phyloP scores from a whole-genome alignment of 2,888 invertebrate genomes.

The Atrina japonica region DNA sequence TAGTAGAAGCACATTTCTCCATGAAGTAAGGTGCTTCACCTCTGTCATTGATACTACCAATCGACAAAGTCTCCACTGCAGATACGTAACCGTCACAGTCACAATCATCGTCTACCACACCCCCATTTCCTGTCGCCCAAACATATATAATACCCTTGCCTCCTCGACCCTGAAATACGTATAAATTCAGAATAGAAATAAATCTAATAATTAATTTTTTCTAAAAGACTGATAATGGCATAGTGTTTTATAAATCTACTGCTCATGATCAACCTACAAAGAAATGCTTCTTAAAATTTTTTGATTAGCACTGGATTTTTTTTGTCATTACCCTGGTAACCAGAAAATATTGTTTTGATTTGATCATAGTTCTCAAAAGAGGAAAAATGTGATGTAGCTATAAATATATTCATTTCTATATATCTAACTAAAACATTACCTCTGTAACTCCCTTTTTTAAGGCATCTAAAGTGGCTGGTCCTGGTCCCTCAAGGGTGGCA shows the following conservation, averaged over 20 bases:
- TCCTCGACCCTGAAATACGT: constrained; percentile 66
- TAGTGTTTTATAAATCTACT: too few relatives aligned
- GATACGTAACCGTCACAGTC: constrained; percentile 78
- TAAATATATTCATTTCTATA: too few relatives aligned
- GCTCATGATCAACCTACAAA: not conserved
- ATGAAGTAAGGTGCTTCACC: constrained; percentile 74
- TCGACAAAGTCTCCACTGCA: constrained; percentile 74
- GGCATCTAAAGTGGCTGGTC: constrained; percentile 88
- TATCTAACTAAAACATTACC: too few relatives aligned
- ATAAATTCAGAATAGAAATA: too few relatives aligned
- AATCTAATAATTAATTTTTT: too few relatives aligned
- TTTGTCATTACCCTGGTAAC: too few relatives aligned
- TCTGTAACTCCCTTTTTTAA: constrained; percentile 87
- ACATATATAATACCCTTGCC: constrained; percentile 76
- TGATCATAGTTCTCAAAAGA: too few relatives aligned
- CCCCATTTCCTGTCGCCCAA: constrained; percentile 80
- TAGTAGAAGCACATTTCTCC: constrained; percentile 76
- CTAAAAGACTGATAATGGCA: too few relatives aligned
- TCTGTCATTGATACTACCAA: constrained; percentile 73
- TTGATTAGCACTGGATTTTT: too few relatives aligned
- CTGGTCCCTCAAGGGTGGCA: constrained; percentile 92
- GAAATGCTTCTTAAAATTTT: not conserved
- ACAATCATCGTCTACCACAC: constrained; percentile 73
- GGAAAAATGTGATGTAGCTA: too few relatives aligned
- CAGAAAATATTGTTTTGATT: too few relatives aligned